Percentiles rank a stretch among this genome's conserved stretches.
Evolutionary conservation across 2,888 invertebrate genomes (phyloP).

Genomic region (Drosophila rubida): DNA sequence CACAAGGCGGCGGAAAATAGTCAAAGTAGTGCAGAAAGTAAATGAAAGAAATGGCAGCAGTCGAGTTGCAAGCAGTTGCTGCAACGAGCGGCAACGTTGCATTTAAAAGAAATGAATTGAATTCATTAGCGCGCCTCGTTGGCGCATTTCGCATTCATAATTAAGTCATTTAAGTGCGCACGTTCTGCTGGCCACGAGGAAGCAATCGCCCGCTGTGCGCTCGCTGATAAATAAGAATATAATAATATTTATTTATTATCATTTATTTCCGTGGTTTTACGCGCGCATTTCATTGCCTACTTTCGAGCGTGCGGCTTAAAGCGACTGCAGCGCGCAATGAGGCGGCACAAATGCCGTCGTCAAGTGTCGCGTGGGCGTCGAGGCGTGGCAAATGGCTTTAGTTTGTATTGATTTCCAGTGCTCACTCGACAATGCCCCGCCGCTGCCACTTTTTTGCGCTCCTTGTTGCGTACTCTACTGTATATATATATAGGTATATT

Average conservation of each 20-base stretch:
- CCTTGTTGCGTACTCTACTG: background rate
- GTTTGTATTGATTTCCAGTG: conserved; percentile 63
- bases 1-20: background rate
- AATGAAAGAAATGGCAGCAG: background rate
- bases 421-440: conserved; percentile 14
- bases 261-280: conserved; percentile 18
- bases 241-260: conserved; percentile 14
- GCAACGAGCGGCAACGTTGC: conserved; percentile 9
- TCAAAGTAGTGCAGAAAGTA: conserved; percentile 12
- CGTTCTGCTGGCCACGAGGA: conserved; percentile 11
- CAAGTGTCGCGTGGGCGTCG: conserved; percentile 40
- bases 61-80: too few relatives aligned
- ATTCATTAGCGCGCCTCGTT: conserved; percentile 22
- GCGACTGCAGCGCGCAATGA: conserved; percentile 30
- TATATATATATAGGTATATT: conserved; percentile 8
- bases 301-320: conserved; percentile 36
- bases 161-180: conserved; percentile 18
- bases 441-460: too few relatives aligned
- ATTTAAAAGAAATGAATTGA: conserved; percentile 13
- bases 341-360: conserved; percentile 30
- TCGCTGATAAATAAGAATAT: conserved; percentile 7
- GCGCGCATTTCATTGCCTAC: conserved; percentile 56
- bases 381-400: conserved; percentile 53
- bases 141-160: conserved; percentile 18
- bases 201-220: background rate